Evolutionary conservation across 2,888 invertebrate genomes (phyloP), one percentile per base, ranked within the genome.

Genomic region (Pristionchus japonicus): DNA sequence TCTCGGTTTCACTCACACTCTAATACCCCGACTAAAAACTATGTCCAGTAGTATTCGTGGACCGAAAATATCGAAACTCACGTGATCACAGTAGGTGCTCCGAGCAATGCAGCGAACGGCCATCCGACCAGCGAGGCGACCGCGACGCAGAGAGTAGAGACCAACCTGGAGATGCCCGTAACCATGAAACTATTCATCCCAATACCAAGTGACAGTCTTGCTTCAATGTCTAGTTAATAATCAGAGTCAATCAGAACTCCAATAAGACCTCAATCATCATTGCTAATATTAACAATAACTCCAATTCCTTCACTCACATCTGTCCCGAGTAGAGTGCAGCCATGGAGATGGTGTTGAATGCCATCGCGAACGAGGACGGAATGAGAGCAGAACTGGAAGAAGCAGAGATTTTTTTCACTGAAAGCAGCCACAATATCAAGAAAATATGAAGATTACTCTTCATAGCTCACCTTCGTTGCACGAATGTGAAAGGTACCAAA

Each of bases 71-170:
- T 64, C 3, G 27, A 64, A 31, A 86, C 86, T 43, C 47, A 86
- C 86, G 93, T 91, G 17, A 93, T 27, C 11, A 92, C 92, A 47
- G 94, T 90, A 3, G 94, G 94, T 0, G 93, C 82, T 96, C 98
- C 98, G 34, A 99, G 95, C n/a, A 98, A 95, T 0, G 96, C 98
- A 89, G 98, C 97, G 96, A 99, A 99, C 0, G 99, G 99, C 99
- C 99, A 99, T 91, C 98, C 97, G 95, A 96, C 92, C 93, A 96
- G 94, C 31, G 97, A 96, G 49, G 97, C 97, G 52, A 97, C 96
- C 0, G 98, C 99, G 0, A 91, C 92, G 57, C 83, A 91, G 37
- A 91, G 82, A 47, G 94, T 91, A 20, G 93, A 90, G 34, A 89
- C 1, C 34, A 91, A 90, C 92, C 92, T 92, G 88, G 13, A 88